phyloP scores from a whole-genome alignment of 2,888 invertebrate genomes.

The Endomychus coccineus region DNA sequence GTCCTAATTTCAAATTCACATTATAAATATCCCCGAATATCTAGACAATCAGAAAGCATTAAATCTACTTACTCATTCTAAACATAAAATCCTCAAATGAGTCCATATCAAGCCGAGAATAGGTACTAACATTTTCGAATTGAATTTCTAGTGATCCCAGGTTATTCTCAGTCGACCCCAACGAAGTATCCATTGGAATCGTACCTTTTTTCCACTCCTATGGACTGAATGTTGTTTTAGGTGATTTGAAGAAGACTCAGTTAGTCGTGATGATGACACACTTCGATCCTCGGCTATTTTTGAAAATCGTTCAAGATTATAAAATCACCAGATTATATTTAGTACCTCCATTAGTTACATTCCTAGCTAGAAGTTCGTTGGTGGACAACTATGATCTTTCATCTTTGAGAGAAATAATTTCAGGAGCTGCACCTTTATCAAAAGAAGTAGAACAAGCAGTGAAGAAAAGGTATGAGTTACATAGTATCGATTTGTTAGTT shows the following conservation, averaged over 20 bases:
- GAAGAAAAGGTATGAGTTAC: conserved; percentile 41
- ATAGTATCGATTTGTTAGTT: too few species aligned
- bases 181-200: conserved; percentile 19
- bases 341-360: conserved; percentile 77
- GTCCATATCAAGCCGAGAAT: too few species aligned
- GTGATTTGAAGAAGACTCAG: conserved; percentile 21
- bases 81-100: too few species aligned
- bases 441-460: conserved; percentile 57
- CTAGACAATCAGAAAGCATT: too few species aligned
- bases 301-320: conserved; percentile 61
- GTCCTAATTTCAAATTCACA: too few species aligned
- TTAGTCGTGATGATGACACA: conserved; percentile 26
- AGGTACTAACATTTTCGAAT: too few species aligned
- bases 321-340: conserved; percentile 59
- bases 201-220: conserved; percentile 32
- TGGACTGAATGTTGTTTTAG: conserved; percentile 26
- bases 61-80: too few species aligned
- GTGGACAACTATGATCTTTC: conserved; percentile 70
- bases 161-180: too few species aligned
- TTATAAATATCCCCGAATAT: too few species aligned
- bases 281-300: conserved; percentile 48
- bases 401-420: conserved; percentile 57
- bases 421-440: conserved; percentile 76
- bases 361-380: conserved; percentile 71
- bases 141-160: too few species aligned